Base-by-base conservation (phyloP, 2,888 invertebrate species). In the Patella pellucida region DNA sequence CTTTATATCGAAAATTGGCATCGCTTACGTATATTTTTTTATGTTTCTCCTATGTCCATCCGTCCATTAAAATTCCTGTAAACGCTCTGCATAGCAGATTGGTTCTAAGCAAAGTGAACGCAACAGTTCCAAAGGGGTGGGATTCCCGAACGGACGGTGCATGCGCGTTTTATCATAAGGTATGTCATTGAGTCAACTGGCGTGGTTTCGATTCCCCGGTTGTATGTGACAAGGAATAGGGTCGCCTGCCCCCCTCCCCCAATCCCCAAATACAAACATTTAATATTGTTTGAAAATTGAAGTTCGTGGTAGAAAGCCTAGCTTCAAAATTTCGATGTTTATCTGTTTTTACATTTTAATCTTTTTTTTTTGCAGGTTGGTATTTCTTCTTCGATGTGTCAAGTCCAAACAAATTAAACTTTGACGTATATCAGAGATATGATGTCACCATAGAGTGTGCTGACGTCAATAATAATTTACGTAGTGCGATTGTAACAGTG, bases 361-460 rank as follows among this genome's bases (percentile, higher is more conserved):
- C 14, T 23, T 19, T 23, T 19, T n/a, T 23, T 14, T 19, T 19
- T 62, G 19, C 62, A 62, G 62, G 23, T 23, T 62, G 62, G 62
- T 62, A 62, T 62, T 19, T 62, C 19, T 62, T 62, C 4, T 62
- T 15, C 14, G 19, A 62, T 62, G n/a, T 11, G 3, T 23, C 12
- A 23, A 62, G 19, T 62, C 23, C 62, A 23, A 19, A 62, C 3
- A 62, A 62, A 23, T 19, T 62, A 23, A 23, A 62, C 14, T 62
- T 23, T 62, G 62, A 62, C 23, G 19, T 62, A 16, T 14, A 62
- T 19, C 11, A 62, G 19, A 62, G 19, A 12, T 62, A 62, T 23
- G 62, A 62, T 11, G 62, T 62, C 19, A 62, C 62, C 9, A 23
- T 62, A 62, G 62, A 62, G 23, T 62, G 62, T 62, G 62, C 62